Base-by-base conservation (phyloP, 2,113 vertebrate species). In the Irena cyanogastra region DNA sequence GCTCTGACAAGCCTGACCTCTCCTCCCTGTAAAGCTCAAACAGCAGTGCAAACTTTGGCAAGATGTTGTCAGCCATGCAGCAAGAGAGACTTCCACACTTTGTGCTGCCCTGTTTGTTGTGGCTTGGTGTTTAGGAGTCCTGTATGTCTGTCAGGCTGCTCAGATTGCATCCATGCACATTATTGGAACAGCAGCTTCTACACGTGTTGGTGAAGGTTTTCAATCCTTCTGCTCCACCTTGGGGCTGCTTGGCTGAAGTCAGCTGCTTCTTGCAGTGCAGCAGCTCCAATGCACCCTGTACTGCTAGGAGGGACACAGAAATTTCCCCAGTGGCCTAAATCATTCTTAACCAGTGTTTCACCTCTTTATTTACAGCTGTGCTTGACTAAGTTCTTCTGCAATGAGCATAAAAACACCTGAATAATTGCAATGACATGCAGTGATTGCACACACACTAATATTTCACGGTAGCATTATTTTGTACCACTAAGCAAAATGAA, bases 401-500 rank as follows among this genome's bases (percentile, higher is more conserved):
- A 42, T 6, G 31, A 35, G 41, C 56, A 27, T 2, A 22, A 39
- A 35, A 79, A 31, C 23, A 53, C 19, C 60, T 59, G 42, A 59
- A 52, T 13, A 71, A 33, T 2, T 79, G 37, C 53, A 79, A 3
- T 28, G 39, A 20, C 10, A 10, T 6, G 12, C 56, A 53, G 52
- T 22, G 70, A 65, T 20, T 83, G 53, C 59, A 65, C 42, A 16
- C 14, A 35, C 56, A 19, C 31, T 3, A 16, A 20, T 66, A 60
- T 60, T 64, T 85, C 35, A 50, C 0, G 0, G 19, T 1, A 75
- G 24, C 35, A 33, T 52, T 5, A n/a, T 56, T 82, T 60, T 64
- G 27, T 68, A 37, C 47, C 49, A 14, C 31, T 44, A 60, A 68
- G 27, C 41, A 79, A 79, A 72, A 83, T 8, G 8, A 60, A 85